These are phyloP conservation scores for Nothobranchius furzeri DNA, from an alignment of 2,113 vertebrate species.

Conservation along the genomic window DNA sequence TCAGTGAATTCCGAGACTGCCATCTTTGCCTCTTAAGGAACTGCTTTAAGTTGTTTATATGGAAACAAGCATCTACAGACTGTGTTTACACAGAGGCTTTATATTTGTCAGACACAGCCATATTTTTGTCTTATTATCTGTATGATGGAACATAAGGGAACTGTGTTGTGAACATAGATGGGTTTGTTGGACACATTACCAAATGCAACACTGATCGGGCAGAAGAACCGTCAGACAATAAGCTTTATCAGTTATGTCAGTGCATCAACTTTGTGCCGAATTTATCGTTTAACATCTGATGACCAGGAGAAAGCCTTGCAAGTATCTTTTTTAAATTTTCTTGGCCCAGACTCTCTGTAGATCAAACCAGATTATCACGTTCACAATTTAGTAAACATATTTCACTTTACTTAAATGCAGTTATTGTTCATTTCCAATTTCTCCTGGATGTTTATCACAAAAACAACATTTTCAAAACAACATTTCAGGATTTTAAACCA, in stretches of 20 bases:
- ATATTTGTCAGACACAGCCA: conserved; percentile 52
- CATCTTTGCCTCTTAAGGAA: conserved; percentile 65
- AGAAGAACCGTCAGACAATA: conserved; percentile 44
- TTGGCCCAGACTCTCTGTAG: conserved; percentile 10
- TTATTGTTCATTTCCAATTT: conserved; percentile 4
- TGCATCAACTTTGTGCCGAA: too few species aligned
- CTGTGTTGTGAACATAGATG: conserved; percentile 40
- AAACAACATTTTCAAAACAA: conserved; percentile 13
- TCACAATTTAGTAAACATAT: conserved; percentile 15
- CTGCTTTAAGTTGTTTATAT: conserved; percentile 50
- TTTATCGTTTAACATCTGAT: too few species aligned
- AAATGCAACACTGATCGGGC: conserved; percentile 48
- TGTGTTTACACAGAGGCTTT: conserved; percentile 44
- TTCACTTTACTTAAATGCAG: conserved; percentile 56
- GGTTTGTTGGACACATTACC: conserved; percentile 49
- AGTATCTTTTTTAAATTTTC: too few species aligned
- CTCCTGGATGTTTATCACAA: not conserved
- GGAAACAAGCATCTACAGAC: conserved; percentile 40
- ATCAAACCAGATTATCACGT: not conserved
- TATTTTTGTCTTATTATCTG: conserved; percentile 52
- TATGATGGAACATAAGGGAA: conserved; percentile 33
- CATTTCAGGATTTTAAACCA: not conserved
- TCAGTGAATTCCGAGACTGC: conserved; percentile 90
- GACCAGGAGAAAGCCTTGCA: too few species aligned
- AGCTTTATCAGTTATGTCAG: conserved; percentile 60